Conservation (phyloP, 2,797 vertebrate species). For the Halcyon leucocephala region DNA sequence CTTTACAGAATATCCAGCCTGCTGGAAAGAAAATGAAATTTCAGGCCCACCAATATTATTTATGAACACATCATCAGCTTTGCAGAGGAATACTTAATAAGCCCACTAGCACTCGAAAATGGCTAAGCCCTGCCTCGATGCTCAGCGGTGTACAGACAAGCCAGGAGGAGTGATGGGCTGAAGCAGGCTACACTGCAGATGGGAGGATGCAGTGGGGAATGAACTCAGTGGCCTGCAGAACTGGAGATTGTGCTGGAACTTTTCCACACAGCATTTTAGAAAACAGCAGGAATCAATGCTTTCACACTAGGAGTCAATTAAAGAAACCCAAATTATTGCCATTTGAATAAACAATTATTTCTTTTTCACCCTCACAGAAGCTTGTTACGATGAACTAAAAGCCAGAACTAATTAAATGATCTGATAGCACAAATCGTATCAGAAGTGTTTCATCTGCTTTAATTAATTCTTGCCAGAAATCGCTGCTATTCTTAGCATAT, state of each 20-base stretch:
- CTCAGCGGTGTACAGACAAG: neutral
- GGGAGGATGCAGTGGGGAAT: neutral
- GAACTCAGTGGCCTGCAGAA: neutral
- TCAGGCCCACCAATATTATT: conserved; percentile 28
- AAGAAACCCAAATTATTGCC: conserved; percentile 76
- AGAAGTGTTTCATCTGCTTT: conserved; percentile 74
- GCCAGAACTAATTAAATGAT: conserved; percentile 74
- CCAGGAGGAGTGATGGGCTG: neutral
- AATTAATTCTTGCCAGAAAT: conserved; percentile 77
- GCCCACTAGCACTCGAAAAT: neutral
- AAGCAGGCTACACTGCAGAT: neutral
- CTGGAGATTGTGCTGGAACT: conserved; percentile 64
- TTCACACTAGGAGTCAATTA: conserved; percentile 77
- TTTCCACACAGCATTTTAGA: conserved; percentile 61
- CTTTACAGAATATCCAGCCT: neutral
- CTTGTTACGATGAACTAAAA: conserved; percentile 69
- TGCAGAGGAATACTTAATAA: conserved; percentile 8
- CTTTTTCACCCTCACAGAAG: conserved; percentile 72
- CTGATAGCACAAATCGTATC: conserved; percentile 74
- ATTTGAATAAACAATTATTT: conserved; percentile 78
- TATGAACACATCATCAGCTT: conserved; percentile 27
- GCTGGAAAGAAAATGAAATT: neutral
- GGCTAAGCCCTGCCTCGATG: neutral
- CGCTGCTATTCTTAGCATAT: conserved; percentile 60
- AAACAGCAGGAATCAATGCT: conserved; percentile 66